Percentiles rank a stretch among this genome's conserved stretches.
These are phyloP conservation scores for Callipepla californica DNA, from an alignment of 2,113 vertebrate genomes.

Conservation along the genomic window DNA sequence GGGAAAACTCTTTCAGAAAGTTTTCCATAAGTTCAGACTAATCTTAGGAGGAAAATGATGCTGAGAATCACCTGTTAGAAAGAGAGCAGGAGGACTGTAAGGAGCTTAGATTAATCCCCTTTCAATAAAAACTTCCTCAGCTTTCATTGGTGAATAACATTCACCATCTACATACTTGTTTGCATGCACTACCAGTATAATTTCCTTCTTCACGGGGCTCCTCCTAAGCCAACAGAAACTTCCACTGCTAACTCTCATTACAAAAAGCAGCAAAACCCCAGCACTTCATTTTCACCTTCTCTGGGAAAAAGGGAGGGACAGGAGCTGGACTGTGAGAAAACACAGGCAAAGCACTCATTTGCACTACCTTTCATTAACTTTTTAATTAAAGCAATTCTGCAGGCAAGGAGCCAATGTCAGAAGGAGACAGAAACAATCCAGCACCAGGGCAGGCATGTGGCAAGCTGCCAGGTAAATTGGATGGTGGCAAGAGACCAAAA, in stretches of 20 bases:
- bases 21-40: not conserved
- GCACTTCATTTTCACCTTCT: slow-evolving; percentile 21
- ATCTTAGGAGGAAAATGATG: slow-evolving; percentile 19
- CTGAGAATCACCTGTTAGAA: slow-evolving; percentile 31
- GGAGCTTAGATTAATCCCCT: slow-evolving; percentile 67
- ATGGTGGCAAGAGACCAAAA: slow-evolving; percentile 46
- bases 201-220: slow-evolving; percentile 24
- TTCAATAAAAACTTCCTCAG: slow-evolving; percentile 70
- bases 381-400: slow-evolving; percentile 65
- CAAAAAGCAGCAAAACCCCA: not conserved
- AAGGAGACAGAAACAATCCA: slow-evolving; percentile 23
- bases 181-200: not conserved
- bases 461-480: slow-evolving; percentile 41
- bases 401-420: slow-evolving; percentile 40
- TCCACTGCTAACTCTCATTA: not conserved
- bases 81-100: slow-evolving; percentile 32
- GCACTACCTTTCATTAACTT: slow-evolving; percentile 65
- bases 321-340: slow-evolving; percentile 51
- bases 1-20: not conserved
- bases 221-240: slow-evolving; percentile 42
- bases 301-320: slow-evolving; percentile 49
- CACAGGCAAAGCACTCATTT: not conserved
- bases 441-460: not conserved
- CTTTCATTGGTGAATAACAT: slow-evolving; percentile 52
- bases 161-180: slow-evolving; percentile 16